phyloP scores from a whole-genome alignment of 2,797 vertebrate species.

The Pterois miles region DNA sequence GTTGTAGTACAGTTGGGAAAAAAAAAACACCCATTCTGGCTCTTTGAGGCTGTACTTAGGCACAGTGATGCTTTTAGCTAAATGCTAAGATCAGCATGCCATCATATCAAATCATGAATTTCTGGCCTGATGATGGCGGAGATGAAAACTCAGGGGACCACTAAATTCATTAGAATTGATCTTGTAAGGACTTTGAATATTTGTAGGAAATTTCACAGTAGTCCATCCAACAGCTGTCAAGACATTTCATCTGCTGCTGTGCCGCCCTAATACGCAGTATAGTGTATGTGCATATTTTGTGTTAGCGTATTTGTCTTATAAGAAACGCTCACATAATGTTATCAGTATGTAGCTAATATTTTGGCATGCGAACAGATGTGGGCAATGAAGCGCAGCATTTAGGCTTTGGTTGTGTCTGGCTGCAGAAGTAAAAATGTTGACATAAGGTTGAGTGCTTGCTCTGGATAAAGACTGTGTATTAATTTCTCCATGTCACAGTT shows the following conservation, averaged over 20 bases:
- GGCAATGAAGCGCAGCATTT: too few species aligned
- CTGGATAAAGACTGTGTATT: too few species aligned
- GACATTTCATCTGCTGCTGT: not conserved
- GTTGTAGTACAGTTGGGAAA: not conserved
- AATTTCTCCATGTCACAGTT: too few species aligned
- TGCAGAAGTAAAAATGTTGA: too few species aligned
- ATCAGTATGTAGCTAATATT: not conserved
- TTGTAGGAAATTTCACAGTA: not conserved
- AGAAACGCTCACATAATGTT: not conserved
- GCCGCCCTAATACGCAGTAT: not conserved
- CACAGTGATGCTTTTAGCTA: not conserved
- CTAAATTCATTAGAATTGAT: not conserved
- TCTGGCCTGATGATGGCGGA: not conserved
- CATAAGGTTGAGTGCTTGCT: too few species aligned
- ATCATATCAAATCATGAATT: not conserved
- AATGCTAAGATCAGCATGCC: not conserved
- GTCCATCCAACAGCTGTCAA: not conserved
- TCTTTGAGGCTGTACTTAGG: not conserved
- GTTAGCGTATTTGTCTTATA: not conserved
- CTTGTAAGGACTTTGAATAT: not conserved
- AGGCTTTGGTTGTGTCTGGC: too few species aligned
- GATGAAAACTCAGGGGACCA: not conserved
- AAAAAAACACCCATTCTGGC: not conserved
- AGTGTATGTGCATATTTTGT: not conserved
- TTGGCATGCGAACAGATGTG: not conserved